These are phyloP conservation scores for Phodopus roborovskii DNA, from an alignment of 2,113 vertebrate species.

Conservation along the genomic window DNA sequence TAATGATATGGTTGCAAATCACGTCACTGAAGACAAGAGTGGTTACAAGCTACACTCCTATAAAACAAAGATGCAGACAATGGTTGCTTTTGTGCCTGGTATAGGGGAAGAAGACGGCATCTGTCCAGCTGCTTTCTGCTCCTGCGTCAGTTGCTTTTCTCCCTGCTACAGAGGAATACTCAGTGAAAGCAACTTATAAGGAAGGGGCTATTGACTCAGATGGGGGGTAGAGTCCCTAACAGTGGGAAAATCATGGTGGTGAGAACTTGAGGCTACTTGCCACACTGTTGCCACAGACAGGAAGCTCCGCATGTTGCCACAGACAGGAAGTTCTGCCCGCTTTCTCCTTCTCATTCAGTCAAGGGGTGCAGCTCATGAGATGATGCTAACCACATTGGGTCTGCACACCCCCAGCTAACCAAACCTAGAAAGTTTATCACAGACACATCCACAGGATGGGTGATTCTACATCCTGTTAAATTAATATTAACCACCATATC, in stretches of 20 bases:
- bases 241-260: not conserved
- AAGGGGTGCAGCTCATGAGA: not conserved
- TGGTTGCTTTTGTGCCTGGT: not conserved
- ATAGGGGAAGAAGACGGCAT: not conserved
- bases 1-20: constrained; percentile 11
- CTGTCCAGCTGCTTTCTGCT: not conserved
- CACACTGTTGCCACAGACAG: not conserved
- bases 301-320: no score
- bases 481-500: not conserved
- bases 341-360: no score
- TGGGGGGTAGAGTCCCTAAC: not conserved
- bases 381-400: not conserved
- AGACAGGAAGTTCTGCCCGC: not conserved
- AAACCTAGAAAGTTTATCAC: not conserved
- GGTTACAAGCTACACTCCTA: not conserved
- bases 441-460: not conserved
- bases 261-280: not conserved
- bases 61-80: not conserved
- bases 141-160: not conserved
- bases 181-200: not conserved
- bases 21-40: not conserved
- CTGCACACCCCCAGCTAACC: not conserved
- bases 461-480: not conserved
- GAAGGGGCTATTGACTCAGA: not conserved
- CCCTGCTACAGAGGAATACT: not conserved